phyloP scores from a whole-genome alignment of 2,797 vertebrate species.

The Crax fasciolata region DNA sequence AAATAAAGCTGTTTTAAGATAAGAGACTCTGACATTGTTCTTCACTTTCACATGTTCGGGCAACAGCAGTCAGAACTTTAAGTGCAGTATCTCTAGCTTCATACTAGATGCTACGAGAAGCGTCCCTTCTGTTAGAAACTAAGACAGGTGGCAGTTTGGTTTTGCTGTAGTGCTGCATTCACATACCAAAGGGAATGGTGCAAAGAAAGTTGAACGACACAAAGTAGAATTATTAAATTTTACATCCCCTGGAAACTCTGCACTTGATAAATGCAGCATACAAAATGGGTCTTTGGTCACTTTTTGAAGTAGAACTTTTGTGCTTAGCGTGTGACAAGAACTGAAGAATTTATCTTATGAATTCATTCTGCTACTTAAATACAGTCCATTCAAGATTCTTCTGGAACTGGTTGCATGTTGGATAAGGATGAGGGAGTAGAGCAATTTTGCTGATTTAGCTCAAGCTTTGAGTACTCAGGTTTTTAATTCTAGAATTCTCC shows the following conservation, averaged over 20 bases:
- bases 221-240: not conserved
- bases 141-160: not conserved
- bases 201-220: not conserved
- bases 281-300: not conserved
- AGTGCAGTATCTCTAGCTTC: too few species aligned
- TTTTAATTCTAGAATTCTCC: conserved; percentile 15
- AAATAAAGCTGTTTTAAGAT: conserved; percentile 2
- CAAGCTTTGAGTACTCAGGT: not conserved
- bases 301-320: not conserved
- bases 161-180: not conserved
- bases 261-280: not conserved
- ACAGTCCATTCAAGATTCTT: not conserved
- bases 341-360: not conserved
- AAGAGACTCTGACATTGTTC: not conserved
- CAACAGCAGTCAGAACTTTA: not conserved
- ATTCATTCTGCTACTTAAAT: conserved; percentile 19
- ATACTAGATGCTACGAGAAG: too few species aligned
- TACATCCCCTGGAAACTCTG: not conserved
- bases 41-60: not conserved
- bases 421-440: not conserved
- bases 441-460: conserved; percentile 28
- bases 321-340: not conserved
- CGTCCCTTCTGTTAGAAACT: too few species aligned
- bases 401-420: not conserved
- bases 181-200: not conserved